Conservation (phyloP, 2,888 invertebrate species). For the Sphecodes monilicornis region DNA sequence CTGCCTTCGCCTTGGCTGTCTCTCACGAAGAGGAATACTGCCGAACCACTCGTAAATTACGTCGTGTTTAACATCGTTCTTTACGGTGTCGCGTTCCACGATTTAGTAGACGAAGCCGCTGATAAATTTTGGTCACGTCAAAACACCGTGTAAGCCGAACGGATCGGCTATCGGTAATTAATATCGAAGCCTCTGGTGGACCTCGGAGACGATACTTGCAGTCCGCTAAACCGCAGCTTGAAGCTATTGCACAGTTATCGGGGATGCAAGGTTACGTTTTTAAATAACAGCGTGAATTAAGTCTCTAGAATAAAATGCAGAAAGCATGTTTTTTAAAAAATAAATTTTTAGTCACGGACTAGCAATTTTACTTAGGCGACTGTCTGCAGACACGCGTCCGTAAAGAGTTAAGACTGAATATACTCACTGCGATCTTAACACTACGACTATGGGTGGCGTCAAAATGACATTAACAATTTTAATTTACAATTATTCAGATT, state of each 20-base stretch:
- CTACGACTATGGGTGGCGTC: too few relatives aligned
- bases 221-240: background rate
- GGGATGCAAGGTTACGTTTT: background rate
- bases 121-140: slow-evolving; percentile 48
- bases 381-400: too few relatives aligned
- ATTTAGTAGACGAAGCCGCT: slow-evolving; percentile 55
- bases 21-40: slow-evolving; percentile 69
- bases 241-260: background rate
- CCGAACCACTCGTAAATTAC: slow-evolving; percentile 71
- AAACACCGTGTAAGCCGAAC: slow-evolving; percentile 20
- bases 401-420: too few relatives aligned
- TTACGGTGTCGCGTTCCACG: slow-evolving; percentile 48
- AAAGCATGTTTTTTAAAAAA: too few relatives aligned
- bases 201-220: background rate
- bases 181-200: background rate
- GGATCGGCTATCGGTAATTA: background rate
- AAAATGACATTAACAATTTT: too few relatives aligned
- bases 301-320: too few relatives aligned
- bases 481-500: too few relatives aligned
- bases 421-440: too few relatives aligned
- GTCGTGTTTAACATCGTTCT: slow-evolving; percentile 67
- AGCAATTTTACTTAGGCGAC: too few relatives aligned
- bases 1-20: slow-evolving; percentile 49
- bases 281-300: background rate
- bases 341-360: too few relatives aligned